Evolutionary conservation across 2,797 vertebrate genomes (phyloP).

Genomic region (Ctenochaetus hawaiiensis): DNA sequence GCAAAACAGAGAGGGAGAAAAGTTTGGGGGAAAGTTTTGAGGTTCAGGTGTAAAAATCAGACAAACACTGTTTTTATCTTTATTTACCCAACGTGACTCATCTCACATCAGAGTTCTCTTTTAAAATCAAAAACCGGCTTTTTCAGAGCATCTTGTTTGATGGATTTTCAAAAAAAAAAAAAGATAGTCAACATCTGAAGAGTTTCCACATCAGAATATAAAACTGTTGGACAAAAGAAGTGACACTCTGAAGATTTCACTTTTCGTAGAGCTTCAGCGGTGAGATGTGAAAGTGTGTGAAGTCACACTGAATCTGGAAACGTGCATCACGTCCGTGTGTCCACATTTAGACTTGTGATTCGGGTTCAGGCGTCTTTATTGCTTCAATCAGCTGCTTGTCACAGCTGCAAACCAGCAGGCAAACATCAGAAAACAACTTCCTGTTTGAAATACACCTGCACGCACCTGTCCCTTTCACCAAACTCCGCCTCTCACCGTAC

Average conservation of each 20-base stretch:
- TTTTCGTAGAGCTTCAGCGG: too few species aligned
- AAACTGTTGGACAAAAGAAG: too few species aligned
- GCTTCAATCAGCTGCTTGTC: not conserved
- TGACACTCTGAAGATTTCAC: too few species aligned
- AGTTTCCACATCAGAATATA: too few species aligned
- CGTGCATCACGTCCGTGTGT: not conserved
- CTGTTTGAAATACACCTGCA: not conserved
- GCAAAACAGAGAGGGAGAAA: constrained; percentile 34
- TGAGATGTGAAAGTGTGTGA: not conserved
- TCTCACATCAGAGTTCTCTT: not conserved
- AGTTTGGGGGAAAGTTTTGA: not conserved
- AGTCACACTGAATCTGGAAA: not conserved
- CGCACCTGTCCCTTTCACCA: not conserved
- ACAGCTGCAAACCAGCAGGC: not conserved
- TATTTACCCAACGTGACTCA: not conserved
- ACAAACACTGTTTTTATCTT: not conserved
- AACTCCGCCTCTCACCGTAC: not conserved
- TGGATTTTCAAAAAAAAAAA: too few species aligned
- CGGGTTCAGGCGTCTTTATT: too few species aligned
- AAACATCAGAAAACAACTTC: not conserved
- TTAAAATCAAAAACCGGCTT: not conserved
- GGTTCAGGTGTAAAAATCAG: not conserved
- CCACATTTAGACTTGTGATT: not conserved
- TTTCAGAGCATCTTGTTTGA: not conserved
- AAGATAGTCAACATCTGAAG: too few species aligned